phyloP scores from a whole-genome alignment of 53 echinoderm and acorn worm genomes.

The Luidia sarsii region DNA sequence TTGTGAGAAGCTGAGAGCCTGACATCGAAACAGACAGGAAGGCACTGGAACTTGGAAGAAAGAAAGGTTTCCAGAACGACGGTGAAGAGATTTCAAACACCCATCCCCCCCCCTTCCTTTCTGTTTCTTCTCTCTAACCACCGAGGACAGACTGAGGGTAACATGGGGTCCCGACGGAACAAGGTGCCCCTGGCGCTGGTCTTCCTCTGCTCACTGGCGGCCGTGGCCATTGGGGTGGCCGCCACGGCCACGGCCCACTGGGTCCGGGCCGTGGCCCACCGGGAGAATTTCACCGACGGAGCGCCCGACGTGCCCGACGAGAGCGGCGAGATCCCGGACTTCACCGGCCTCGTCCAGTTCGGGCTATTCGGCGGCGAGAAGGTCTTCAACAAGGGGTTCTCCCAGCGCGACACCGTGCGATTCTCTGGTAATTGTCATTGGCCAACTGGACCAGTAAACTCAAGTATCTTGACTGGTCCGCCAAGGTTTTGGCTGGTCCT shows the following conservation, averaged over 20 bases:
- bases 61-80: no score
- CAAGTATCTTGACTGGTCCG: no score
- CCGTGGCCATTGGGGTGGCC: background rate
- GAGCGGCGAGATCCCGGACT: background rate
- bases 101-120: no score
- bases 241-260: conserved; percentile 10
- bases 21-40: no score
- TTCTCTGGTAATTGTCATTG: conserved; percentile 53
- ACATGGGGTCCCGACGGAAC: conserved; percentile 15
- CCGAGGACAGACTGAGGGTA: background rate
- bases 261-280: conserved; percentile 20
- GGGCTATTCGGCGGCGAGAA: conserved; percentile 48
- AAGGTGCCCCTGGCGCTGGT: conserved; percentile 21
- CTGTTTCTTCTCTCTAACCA: no score
- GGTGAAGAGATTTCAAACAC: no score
- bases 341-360: conserved; percentile 40
- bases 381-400: conserved; percentile 15
- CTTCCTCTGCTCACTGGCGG: conserved; percentile 14
- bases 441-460: no score
- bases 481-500: no score
- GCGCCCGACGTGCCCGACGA: background rate
- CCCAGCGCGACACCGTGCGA: background rate
- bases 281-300: background rate
- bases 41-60: no score
- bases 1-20: no score